phyloP scores from a whole-genome alignment of 2,113 vertebrate genomes.

The Uria aalge region DNA sequence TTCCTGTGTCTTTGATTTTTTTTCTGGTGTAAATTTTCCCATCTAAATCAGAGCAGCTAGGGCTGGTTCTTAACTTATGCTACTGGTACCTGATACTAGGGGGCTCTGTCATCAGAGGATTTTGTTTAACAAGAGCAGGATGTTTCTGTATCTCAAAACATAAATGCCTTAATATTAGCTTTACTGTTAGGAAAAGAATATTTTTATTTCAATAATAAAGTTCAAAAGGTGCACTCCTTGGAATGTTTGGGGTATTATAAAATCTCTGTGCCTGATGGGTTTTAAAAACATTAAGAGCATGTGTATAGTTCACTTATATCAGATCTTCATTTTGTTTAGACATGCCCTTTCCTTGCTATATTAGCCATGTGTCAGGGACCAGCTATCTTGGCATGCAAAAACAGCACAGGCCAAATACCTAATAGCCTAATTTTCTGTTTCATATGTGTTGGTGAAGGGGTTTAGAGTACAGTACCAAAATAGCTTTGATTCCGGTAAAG shows the following conservation, averaged over 20 bases:
- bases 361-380: neutral
- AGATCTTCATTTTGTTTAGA: neutral
- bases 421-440: neutral
- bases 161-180: neutral
- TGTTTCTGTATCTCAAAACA: neutral
- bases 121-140: neutral
- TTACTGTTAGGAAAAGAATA: neutral
- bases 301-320: neutral
- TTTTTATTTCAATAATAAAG: neutral
- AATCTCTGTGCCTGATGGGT: neutral
- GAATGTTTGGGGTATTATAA: neutral
- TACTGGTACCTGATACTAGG: neutral
- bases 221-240: neutral
- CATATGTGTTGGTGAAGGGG: fast-evolving
- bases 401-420: neutral
- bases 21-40: neutral
- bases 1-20: neutral
- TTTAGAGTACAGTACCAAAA: neutral
- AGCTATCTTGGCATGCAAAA: neutral
- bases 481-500: neutral
- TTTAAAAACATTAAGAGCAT: neutral
- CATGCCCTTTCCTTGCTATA: neutral
- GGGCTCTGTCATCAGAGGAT: neutral
- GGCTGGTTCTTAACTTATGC: neutral
- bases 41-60: neutral